Percentiles rank a stretch among this genome's conserved stretches.
Conservation (phyloP, 1,140 invertebrate species). For the Acromyrmex charruanus region DNA sequence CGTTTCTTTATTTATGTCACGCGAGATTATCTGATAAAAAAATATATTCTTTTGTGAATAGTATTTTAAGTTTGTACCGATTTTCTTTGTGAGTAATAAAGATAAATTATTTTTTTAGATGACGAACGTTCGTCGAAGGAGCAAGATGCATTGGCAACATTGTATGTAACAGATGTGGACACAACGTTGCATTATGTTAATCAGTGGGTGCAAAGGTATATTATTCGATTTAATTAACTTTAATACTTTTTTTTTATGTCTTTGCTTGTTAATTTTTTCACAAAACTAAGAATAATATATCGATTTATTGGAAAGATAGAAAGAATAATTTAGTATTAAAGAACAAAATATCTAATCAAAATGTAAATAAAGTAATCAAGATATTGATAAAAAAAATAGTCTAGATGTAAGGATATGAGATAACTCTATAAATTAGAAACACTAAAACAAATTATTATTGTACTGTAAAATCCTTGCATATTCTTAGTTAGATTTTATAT, state of each 20-base stretch:
- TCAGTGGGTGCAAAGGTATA: conserved; percentile 85
- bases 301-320: too few relatives aligned
- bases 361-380: neutral
- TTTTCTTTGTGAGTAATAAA: neutral
- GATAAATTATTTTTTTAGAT: conserved; percentile 75
- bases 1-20: neutral
- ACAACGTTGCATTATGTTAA: conserved; percentile 85
- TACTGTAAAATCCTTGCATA: too few relatives aligned
- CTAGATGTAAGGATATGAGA: neutral
- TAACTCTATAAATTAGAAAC: too few relatives aligned
- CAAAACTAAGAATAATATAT: neutral
- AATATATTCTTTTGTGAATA: neutral
- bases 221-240: conserved; percentile 13
- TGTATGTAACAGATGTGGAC: conserved; percentile 83
- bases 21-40: neutral
- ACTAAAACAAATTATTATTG: too few relatives aligned
- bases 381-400: neutral
- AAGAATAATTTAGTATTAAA: neutral
- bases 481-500: too few relatives aligned
- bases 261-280: neutral
- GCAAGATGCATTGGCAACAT: conserved; percentile 81
- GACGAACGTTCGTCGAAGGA: conserved; percentile 84
- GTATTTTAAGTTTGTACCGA: neutral
- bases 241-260: neutral
- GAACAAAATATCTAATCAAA: neutral